phyloP scores from a whole-genome alignment of 2,888 invertebrate species.

The Drosophila mulleri region DNA sequence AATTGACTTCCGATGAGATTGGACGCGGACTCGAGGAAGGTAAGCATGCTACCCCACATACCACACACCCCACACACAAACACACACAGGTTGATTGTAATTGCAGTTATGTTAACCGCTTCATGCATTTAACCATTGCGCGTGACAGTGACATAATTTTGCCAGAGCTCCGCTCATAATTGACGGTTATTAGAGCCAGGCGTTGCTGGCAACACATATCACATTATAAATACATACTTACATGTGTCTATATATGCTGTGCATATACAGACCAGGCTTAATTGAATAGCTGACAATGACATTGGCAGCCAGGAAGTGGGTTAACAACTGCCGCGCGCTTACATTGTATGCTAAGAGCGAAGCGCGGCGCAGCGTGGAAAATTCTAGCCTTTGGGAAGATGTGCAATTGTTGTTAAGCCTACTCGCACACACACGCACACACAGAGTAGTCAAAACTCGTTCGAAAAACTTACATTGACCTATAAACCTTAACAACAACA shows the following conservation, averaged over 20 bases:
- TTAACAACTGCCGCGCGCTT: slow-evolving; percentile 30
- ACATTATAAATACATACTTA: not conserved
- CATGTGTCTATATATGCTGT: not conserved
- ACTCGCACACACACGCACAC: not conserved
- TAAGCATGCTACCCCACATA: slow-evolving; percentile 80
- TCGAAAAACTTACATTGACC: slow-evolving; percentile 62
- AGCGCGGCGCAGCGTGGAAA: slow-evolving; percentile 31
- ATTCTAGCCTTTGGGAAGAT: slow-evolving; percentile 65
- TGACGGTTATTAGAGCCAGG: slow-evolving; percentile 62
- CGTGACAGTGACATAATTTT: slow-evolving; percentile 80
- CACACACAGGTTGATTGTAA: slow-evolving; percentile 24
- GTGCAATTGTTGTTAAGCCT: slow-evolving; percentile 66
- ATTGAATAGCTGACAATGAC: slow-evolving; percentile 65
- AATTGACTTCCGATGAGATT: slow-evolving; percentile 89
- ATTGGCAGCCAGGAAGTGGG: slow-evolving; percentile 46
- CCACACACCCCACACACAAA: slow-evolving; percentile 4
- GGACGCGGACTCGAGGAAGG: slow-evolving; percentile 91
- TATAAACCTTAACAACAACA: slow-evolving; percentile 54
- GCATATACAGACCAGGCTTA: slow-evolving; percentile 19
- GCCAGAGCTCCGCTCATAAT: slow-evolving; percentile 34
- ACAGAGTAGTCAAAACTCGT: slow-evolving; percentile 52
- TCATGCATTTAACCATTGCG: slow-evolving; percentile 63
- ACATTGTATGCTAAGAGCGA: slow-evolving; percentile 61
- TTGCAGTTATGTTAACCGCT: slow-evolving; percentile 69
- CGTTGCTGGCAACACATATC: slow-evolving; percentile 15